These are phyloP conservation scores for Momotus momota DNA, from an alignment of 2,797 vertebrate genomes.

Conservation along the genomic window DNA sequence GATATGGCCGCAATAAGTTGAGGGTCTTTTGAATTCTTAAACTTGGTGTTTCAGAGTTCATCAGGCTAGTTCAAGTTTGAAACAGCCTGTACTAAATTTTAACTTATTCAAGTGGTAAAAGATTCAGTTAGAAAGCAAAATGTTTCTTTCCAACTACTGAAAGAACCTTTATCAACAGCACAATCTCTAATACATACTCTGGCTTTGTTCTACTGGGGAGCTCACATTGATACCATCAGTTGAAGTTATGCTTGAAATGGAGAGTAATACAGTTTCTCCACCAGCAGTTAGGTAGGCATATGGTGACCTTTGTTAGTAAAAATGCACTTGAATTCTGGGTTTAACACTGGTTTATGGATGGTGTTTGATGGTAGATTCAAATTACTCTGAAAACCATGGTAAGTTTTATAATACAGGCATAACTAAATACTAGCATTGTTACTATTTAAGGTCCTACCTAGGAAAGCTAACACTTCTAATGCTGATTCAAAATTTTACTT, in stretches of 20 bases:
- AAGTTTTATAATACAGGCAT: not conserved
- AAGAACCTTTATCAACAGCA: not conserved
- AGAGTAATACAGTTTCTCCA: not conserved
- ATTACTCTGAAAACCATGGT: not conserved
- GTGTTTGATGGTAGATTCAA: not conserved
- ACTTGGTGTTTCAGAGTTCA: not conserved
- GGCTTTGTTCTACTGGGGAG: not conserved
- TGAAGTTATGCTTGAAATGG: not conserved
- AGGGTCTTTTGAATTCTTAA: not conserved
- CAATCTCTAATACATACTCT: not conserved
- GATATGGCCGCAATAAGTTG: not conserved
- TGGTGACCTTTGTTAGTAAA: not conserved
- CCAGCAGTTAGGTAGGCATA: not conserved
- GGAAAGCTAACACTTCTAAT: not conserved
- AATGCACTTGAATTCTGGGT: not conserved
- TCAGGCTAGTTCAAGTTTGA: not conserved
- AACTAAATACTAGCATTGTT: not conserved
- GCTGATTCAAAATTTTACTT: not conserved
- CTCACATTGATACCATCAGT: not conserved
- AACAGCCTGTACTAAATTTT: not conserved
- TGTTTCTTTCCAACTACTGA: not conserved
- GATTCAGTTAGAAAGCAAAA: not conserved
- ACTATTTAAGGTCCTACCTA: not conserved
- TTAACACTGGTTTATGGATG: not conserved
- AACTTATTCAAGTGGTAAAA: not conserved